Conservation (phyloP, 2,888 invertebrate genomes). For the Cantharis nigra region DNA sequence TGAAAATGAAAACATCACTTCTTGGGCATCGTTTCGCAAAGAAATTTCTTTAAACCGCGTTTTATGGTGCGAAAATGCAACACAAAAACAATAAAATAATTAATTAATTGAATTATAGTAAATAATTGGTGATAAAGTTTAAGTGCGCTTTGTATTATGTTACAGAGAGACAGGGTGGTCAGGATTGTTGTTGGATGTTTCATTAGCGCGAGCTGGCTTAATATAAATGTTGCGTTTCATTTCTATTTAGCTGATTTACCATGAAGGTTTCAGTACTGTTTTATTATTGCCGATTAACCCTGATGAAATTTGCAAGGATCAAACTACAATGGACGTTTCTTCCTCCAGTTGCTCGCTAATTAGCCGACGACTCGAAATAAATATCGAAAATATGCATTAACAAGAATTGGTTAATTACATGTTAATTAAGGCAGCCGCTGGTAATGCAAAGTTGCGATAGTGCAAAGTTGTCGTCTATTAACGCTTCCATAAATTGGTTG, state of each 20-base stretch:
- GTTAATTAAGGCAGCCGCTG: slow-evolving; percentile 45
- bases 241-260: background rate
- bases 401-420: slow-evolving; percentile 47
- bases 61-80: background rate
- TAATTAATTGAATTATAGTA: slow-evolving; percentile 15
- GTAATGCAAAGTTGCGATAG: slow-evolving; percentile 36
- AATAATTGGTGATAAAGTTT: slow-evolving; percentile 17
- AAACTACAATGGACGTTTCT: background rate
- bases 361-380: background rate
- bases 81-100: slow-evolving; percentile 3
- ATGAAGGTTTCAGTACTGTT: background rate
- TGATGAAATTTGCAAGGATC: background rate
- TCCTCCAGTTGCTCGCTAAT: background rate
- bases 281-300: background rate
- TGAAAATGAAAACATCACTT: background rate
- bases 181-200: slow-evolving; percentile 1
- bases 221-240: background rate
- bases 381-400: slow-evolving; percentile 32
- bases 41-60: background rate
- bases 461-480: slow-evolving; percentile 39
- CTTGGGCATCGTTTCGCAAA: background rate
- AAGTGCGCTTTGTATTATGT: slow-evolving; percentile 9
- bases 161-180: slow-evolving; percentile 5
- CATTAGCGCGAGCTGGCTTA: background rate
- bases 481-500: slow-evolving; percentile 41